A percentile compares a stretch with the other conserved stretches of the same genome.
Evolutionary conservation across 1,140 invertebrate species (phyloP).

Genomic region (Octopus sinensis): DNA sequence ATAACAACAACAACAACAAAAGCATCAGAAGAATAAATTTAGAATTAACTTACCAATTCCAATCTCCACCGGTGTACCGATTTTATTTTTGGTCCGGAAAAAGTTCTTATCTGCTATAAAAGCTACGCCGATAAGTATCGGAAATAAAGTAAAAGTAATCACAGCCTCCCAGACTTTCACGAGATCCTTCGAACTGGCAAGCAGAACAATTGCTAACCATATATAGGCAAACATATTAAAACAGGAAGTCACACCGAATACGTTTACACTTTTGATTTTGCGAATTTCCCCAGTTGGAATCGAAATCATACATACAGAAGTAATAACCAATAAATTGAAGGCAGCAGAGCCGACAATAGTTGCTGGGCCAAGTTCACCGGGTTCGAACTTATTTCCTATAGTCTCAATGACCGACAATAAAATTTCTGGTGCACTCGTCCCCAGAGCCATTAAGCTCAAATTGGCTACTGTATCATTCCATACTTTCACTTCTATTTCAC

Average conservation of each 20-base stretch:
- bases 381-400: conserved; percentile 60
- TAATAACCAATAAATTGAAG: conserved; percentile 68
- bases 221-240: conserved; percentile 67
- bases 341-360: conserved; percentile 71
- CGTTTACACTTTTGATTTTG: conserved; percentile 61
- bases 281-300: conserved; percentile 62
- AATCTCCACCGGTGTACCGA: conserved; percentile 38
- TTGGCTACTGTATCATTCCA: conserved; percentile 73
- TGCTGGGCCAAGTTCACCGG: conserved; percentile 66
- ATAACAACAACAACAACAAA: background rate
- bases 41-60: conserved; percentile 40
- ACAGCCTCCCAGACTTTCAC: conserved; percentile 67
- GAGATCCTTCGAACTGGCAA: conserved; percentile 54
- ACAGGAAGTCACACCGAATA: conserved; percentile 63
- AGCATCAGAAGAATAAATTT: background rate
- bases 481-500: conserved; percentile 53
- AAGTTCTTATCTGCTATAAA: conserved; percentile 63
- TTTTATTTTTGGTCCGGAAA: conserved; percentile 38
- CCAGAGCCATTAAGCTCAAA: conserved; percentile 68
- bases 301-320: conserved; percentile 63
- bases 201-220: conserved; percentile 66
- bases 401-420: conserved; percentile 67
- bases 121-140: conserved; percentile 57
- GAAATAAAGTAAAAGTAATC: conserved; percentile 66
- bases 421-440: conserved; percentile 69